Percentiles rank a stretch among this genome's conserved stretches.
phyloP scores from a whole-genome alignment of 2,113 vertebrate species.

The Vidua macroura region DNA sequence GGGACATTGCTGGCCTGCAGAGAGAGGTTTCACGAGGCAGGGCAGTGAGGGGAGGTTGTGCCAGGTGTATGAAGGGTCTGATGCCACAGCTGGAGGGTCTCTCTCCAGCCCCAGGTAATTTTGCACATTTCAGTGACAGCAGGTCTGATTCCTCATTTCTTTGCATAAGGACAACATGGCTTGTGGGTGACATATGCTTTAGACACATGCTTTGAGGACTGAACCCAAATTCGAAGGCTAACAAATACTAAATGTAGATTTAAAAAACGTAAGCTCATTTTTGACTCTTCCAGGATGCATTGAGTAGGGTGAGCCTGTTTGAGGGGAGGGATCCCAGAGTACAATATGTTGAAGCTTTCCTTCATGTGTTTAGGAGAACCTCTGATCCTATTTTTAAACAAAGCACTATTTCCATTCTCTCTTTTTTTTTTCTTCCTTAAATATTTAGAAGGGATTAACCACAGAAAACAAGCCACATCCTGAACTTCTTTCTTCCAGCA shows the following conservation, averaged over 20 bases:
- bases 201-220: background rate
- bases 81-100: background rate
- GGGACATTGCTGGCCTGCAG: background rate
- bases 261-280: background rate
- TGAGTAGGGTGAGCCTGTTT: background rate
- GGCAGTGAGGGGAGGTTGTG: background rate
- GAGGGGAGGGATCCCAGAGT: background rate
- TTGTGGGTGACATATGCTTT: background rate
- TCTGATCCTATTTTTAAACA: background rate
- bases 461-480: background rate
- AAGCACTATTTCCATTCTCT: background rate
- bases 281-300: background rate
- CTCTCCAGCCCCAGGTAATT: background rate
- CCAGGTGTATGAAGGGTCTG: fast-evolving
- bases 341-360: background rate
- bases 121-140: background rate
- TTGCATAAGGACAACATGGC: background rate
- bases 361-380: background rate
- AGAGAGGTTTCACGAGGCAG: background rate
- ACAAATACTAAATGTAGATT: background rate
- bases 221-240: background rate
- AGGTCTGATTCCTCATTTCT: background rate
- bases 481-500: background rate
- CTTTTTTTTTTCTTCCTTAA: background rate
- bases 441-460: slow-evolving; percentile 22